Evolutionary conservation across 2,888 invertebrate genomes (phyloP).

Genomic region (Selenia dentaria): DNA sequence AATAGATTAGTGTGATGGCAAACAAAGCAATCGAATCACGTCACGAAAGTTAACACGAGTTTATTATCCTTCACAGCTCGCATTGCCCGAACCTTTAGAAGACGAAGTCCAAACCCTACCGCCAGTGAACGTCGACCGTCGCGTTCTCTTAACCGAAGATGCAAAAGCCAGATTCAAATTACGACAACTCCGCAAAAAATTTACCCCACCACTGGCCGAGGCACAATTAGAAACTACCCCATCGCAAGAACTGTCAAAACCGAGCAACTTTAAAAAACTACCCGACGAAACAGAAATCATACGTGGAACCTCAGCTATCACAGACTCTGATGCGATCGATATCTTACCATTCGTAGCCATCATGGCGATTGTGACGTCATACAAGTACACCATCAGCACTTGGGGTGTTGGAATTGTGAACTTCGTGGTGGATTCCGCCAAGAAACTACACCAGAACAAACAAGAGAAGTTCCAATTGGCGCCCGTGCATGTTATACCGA

Average conservation of each 20-base stretch:
- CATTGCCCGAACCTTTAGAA: slow-evolving; percentile 51
- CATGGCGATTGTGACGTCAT: slow-evolving; percentile 85
- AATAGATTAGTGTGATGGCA: no score
- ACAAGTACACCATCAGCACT: slow-evolving; percentile 83
- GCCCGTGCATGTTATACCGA: slow-evolving; percentile 85
- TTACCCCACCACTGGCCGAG: slow-evolving; percentile 64
- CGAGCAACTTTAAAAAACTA: slow-evolving; percentile 83
- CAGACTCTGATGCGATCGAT: slow-evolving; percentile 50
- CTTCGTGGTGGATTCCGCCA: slow-evolving; percentile 80
- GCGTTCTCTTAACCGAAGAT: slow-evolving; percentile 67
- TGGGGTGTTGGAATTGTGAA: slow-evolving; percentile 86
- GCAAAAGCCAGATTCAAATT: slow-evolving; percentile 63
- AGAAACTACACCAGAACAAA: slow-evolving; percentile 68
- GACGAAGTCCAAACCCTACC: slow-evolving; percentile 62
- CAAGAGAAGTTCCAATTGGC: slow-evolving; percentile 71
- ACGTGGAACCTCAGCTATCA: slow-evolving; percentile 73
- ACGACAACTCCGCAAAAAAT: slow-evolving; percentile 64
- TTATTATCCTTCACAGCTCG: slow-evolving; percentile 42
- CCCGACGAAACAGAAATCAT: slow-evolving; percentile 86
- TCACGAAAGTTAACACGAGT: not conserved
- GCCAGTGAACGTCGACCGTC: slow-evolving; percentile 59
- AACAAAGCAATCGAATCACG: no score
- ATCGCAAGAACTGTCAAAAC: slow-evolving; percentile 80
- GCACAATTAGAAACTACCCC: slow-evolving; percentile 47
- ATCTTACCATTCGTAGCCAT: slow-evolving; percentile 83